A percentile compares a stretch with the other conserved stretches of the same genome.
Conservation (phyloP, 2,113 vertebrate genomes). For the Tyto alba region DNA sequence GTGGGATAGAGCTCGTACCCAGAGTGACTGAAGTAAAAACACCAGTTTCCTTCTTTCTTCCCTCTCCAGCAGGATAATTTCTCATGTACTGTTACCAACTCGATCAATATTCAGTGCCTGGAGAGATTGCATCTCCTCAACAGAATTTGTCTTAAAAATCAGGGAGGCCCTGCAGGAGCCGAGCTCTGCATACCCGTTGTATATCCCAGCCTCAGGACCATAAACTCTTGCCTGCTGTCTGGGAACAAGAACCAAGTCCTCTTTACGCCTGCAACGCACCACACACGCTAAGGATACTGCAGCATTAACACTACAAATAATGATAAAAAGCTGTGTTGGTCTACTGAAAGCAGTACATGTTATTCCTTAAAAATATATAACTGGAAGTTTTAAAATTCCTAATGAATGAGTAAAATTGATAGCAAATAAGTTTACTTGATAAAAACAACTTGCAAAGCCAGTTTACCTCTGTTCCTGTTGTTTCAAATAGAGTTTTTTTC, state of each 20-base stretch:
- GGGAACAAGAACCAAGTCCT: not conserved
- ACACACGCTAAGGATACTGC: not conserved
- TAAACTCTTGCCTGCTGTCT: not conserved
- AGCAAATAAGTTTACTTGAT: not conserved
- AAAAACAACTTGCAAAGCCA: not conserved
- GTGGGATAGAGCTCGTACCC: fast-evolving
- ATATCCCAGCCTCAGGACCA: not conserved
- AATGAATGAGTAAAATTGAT: not conserved
- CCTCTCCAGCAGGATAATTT: not conserved
- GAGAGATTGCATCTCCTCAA: not conserved
- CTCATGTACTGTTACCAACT: not conserved
- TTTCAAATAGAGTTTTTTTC: not conserved
- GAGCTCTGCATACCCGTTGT: fast-evolving
- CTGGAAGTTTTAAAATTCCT: not conserved
- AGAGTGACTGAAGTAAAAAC: not conserved
- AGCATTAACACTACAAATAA: not conserved
- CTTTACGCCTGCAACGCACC: not conserved
- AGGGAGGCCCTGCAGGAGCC: not conserved
- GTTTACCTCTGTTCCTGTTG: not conserved
- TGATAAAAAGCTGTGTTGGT: not conserved
- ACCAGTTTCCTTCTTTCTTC: not conserved
- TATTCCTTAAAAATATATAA: not conserved
- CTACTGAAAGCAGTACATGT: not conserved
- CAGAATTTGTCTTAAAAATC: not conserved
- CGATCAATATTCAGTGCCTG: not conserved